Evolutionary conservation across 1,140 invertebrate species (phyloP).

Genomic region (Panagrolaimus sp.): DNA sequence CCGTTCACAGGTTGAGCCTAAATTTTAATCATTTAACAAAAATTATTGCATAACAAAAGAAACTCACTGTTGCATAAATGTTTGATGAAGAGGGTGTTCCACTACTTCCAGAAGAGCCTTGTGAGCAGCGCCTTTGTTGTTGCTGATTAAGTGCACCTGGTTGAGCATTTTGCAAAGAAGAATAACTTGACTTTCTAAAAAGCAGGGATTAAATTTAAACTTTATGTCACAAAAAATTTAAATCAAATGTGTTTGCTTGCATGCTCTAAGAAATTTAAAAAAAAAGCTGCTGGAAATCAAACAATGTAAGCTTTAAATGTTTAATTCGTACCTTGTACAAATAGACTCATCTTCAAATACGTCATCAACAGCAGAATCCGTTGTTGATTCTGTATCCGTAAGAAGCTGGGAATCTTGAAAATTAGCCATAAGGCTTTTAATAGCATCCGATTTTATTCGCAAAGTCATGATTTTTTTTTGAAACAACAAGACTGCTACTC

Average conservation of each 20-base stretch:
- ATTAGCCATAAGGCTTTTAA: no score
- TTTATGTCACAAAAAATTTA: no score
- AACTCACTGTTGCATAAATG: slow-evolving; percentile 13
- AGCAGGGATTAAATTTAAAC: background rate
- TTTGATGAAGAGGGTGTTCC: slow-evolving; percentile 1
- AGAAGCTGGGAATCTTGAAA: no score
- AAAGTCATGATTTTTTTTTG: no score
- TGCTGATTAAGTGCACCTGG: background rate
- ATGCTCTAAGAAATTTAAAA: background rate
- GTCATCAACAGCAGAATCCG: no score
- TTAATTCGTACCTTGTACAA: no score
- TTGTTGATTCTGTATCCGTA: no score
- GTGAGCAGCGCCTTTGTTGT: slow-evolving; percentile 5
- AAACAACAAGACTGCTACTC: no score
- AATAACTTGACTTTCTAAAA: slow-evolving; percentile 12
- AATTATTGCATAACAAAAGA: background rate
- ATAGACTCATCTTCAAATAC: no score
- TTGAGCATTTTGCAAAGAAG: background rate
- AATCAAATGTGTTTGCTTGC: background rate
- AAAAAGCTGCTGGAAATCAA: no score
- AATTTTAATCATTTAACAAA: background rate
- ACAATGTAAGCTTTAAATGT: no score
- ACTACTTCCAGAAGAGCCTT: slow-evolving; percentile 12
- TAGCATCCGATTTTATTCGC: no score
- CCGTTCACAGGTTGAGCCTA: background rate